A percentile compares a stretch with the other conserved stretches of the same genome.
These are phyloP conservation scores for Exocentrus adspersus DNA, from an alignment of 2,888 invertebrate species.

Conservation along the genomic window DNA sequence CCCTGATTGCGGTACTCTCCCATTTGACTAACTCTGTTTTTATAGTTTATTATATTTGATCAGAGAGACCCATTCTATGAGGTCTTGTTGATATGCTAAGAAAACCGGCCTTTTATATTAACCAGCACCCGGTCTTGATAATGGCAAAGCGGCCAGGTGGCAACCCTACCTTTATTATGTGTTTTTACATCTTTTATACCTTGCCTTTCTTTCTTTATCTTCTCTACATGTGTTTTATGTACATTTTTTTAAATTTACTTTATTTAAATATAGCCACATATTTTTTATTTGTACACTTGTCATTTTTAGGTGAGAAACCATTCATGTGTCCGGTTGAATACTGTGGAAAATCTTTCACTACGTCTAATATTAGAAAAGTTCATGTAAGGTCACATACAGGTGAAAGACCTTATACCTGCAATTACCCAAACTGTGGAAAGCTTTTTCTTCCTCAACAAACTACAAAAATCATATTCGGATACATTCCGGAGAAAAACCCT, in stretches of 20 bases:
- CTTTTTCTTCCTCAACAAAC: conserved; percentile 75
- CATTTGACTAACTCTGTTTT: too few species aligned
- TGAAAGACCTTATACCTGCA: conserved; percentile 73
- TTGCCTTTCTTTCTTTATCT: too few species aligned
- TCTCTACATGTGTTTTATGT: too few species aligned
- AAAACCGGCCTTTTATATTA: too few species aligned
- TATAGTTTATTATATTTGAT: too few species aligned
- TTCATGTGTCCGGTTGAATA: conserved; percentile 67
- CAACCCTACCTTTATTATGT: too few species aligned
- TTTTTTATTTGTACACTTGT: not conserved
- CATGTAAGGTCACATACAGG: conserved; percentile 76
- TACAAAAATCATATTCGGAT: conserved; percentile 76
- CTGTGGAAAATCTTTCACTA: conserved; percentile 74
- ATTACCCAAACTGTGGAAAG: conserved; percentile 68
- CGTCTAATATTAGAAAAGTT: conserved; percentile 74
- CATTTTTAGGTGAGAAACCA: conserved; percentile 64
- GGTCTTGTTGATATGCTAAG: too few species aligned
- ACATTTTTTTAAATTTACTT: not conserved
- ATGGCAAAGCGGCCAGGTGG: too few species aligned
- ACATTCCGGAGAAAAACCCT: conserved; percentile 76
- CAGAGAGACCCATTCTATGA: too few species aligned
- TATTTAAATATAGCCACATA: not conserved
- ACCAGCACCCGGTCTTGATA: too few species aligned
- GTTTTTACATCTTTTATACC: too few species aligned
- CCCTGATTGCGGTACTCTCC: too few species aligned